phyloP scores from a whole-genome alignment of 2,888 invertebrate genomes.

The Limnephilus auricula region DNA sequence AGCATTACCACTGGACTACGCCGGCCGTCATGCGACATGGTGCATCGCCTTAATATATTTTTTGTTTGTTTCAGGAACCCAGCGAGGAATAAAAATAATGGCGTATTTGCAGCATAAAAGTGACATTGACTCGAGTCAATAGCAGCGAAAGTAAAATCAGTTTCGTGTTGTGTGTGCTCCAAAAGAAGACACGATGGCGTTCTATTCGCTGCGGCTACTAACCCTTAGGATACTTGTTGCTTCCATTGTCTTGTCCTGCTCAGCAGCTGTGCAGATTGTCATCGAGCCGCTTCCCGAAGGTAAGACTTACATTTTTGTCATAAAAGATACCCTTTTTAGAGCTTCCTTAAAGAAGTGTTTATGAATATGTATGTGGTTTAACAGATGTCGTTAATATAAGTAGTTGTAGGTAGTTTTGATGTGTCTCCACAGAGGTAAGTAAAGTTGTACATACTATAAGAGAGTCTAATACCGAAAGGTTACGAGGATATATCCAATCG shows the following conservation, averaged over 20 bases:
- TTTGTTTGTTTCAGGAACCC: slow-evolving; percentile 19
- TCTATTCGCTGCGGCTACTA: background rate
- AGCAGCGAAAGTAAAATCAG: background rate
- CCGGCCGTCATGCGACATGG: no score
- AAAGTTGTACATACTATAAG: no score
- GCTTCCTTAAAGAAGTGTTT: no score
- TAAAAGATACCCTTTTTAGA: no score
- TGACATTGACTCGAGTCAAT: slow-evolving; percentile 17
- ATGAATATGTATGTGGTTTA: no score
- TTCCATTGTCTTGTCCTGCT: slow-evolving; percentile 68
- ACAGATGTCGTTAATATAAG: no score
- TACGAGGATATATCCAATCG: no score
- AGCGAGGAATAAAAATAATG: background rate
- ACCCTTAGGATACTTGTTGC: slow-evolving; percentile 70
- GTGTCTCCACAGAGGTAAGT: no score
- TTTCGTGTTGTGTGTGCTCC: background rate
- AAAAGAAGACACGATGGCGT: slow-evolving; percentile 34
- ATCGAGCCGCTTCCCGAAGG: slow-evolving; percentile 78
- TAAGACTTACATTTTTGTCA: slow-evolving; percentile 68
- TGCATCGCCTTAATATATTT: no score
- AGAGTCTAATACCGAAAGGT: no score
- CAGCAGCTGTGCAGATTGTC: slow-evolving; percentile 73
- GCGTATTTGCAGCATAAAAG: slow-evolving; percentile 17
- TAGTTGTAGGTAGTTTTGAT: no score
- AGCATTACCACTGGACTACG: no score